A percentile compares a stretch with the other conserved stretches of the same genome.
Evolutionary conservation across 2,888 invertebrate species (phyloP).

Genomic region (Cybosia mesomella): DNA sequence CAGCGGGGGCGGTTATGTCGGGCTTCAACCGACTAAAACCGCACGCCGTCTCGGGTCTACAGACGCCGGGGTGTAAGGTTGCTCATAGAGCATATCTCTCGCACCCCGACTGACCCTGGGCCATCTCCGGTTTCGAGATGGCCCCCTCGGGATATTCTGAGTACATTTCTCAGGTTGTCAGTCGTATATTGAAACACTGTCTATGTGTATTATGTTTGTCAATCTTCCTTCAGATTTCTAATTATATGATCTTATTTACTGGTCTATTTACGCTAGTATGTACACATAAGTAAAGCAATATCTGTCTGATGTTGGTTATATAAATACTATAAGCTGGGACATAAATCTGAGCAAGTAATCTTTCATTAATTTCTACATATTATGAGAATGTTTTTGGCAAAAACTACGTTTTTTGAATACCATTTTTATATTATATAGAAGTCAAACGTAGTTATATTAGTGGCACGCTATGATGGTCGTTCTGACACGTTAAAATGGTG

Average conservation of each 20-base stretch:
- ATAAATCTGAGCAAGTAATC: conserved; percentile 37
- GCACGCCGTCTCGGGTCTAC: too few relatives aligned
- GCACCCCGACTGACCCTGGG: too few relatives aligned
- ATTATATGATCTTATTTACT: conserved; percentile 41
- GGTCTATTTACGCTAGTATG: conserved; percentile 45
- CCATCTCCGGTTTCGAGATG: too few relatives aligned
- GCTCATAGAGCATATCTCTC: too few relatives aligned
- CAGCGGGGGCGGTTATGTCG: too few relatives aligned
- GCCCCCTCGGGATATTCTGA: too few relatives aligned
- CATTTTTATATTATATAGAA: background rate
- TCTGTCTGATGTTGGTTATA: conserved; percentile 44
- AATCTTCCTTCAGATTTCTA: background rate
- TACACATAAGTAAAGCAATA: conserved; percentile 49
- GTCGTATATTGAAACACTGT: background rate
- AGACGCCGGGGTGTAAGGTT: too few relatives aligned
- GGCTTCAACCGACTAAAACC: too few relatives aligned
- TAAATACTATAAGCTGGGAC: conserved; percentile 40
- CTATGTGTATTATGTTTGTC: background rate
- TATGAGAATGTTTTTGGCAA: conserved; percentile 7
- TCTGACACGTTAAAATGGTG: too few relatives aligned
- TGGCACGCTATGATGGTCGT: too few relatives aligned
- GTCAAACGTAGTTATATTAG: background rate
- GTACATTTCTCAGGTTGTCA: too few relatives aligned
- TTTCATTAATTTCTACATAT: conserved; percentile 12
- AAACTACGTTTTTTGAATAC: background rate